Conservation (phyloP, 2,888 invertebrate species). For the Priocnemis perturbator region DNA sequence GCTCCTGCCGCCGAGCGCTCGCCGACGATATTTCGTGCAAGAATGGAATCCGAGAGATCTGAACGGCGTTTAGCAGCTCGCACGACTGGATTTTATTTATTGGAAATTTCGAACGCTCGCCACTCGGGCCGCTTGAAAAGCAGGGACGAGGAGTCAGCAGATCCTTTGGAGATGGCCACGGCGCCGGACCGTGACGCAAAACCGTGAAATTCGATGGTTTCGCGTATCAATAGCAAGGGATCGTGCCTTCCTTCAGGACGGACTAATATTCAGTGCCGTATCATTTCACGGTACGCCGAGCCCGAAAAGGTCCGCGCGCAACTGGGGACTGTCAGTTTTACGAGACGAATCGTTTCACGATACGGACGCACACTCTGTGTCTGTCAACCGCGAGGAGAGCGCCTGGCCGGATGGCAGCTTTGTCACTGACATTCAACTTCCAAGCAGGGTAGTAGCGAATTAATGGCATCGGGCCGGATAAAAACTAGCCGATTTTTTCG, state of each 20-base stretch:
- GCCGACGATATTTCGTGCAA: conserved; percentile 6
- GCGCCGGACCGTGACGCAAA: conserved; percentile 7
- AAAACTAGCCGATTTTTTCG: no score
- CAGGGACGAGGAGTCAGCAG: conserved; percentile 17
- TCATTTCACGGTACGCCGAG: conserved; percentile 31
- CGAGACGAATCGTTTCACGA: no score
- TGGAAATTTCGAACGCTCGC: conserved; percentile 15
- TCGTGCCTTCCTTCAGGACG: conserved; percentile 10
- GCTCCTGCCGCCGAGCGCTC: conserved; percentile 9
- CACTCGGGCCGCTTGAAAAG: neutral
- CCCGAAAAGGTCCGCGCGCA: no score
- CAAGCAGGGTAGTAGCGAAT: no score
- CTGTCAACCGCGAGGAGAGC: no score
- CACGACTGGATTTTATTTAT: conserved; percentile 34
- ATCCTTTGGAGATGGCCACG: conserved; percentile 4
- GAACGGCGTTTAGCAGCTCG: conserved; percentile 13
- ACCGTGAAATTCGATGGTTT: conserved; percentile 31
- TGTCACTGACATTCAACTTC: no score
- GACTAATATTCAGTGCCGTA: conserved; percentile 26
- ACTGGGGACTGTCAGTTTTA: no score
- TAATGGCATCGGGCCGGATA: no score
- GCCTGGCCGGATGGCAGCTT: no score
- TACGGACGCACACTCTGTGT: no score
- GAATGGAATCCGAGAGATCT: conserved; percentile 17
- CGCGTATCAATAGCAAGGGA: conserved; percentile 26